These are phyloP conservation scores for Drosophila peninsularis DNA, from an alignment of 2,888 invertebrate genomes.

Conservation along the genomic window DNA sequence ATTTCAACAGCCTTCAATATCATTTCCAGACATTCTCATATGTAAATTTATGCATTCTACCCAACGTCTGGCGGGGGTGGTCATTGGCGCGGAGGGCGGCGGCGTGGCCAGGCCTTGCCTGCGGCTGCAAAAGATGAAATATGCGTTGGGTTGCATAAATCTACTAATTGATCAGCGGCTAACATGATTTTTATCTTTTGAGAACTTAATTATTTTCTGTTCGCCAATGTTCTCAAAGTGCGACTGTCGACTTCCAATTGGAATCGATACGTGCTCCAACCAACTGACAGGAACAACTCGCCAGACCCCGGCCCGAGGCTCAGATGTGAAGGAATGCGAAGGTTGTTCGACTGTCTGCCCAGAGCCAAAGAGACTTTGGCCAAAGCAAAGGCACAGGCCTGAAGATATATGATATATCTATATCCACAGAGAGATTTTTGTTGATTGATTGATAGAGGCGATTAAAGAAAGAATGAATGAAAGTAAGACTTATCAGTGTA, in stretches of 20 bases:
- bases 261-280: constrained; percentile 58
- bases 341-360: constrained; percentile 35
- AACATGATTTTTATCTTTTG: constrained; percentile 84
- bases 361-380: constrained; percentile 12
- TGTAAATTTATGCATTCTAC: constrained; percentile 77
- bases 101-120: constrained; percentile 20
- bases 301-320: constrained; percentile 30
- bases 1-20: constrained; percentile 82
- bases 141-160: constrained; percentile 70
- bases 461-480: not conserved
- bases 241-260: constrained; percentile 63
- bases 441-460: constrained; percentile 4
- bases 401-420: constrained; percentile 11
- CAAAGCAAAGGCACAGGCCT: not conserved
- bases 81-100: constrained; percentile 12
- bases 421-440: not conserved
- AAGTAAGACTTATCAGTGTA: no score
- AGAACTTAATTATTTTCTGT: constrained; percentile 83
- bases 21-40: constrained; percentile 77
- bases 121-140: constrained; percentile 70
- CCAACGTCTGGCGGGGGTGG: constrained; percentile 19
- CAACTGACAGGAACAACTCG: constrained; percentile 57
- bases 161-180: constrained; percentile 82
- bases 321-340: constrained; percentile 68
- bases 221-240: constrained; percentile 49